These are phyloP conservation scores for Nasonia oneida DNA, from an alignment of 2,888 invertebrate genomes.

Conservation along the genomic window DNA sequence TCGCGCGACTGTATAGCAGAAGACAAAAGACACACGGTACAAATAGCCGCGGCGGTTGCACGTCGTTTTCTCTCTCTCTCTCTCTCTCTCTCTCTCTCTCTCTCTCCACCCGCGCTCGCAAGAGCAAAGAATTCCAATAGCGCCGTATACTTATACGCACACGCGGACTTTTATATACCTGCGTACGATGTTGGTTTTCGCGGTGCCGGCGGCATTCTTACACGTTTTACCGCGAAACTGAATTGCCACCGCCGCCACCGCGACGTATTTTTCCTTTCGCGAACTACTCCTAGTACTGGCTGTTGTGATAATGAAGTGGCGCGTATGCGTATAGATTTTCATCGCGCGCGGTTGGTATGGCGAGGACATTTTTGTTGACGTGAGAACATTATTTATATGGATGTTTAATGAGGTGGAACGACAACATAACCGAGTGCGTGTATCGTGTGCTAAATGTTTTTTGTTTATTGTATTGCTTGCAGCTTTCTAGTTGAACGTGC, in stretches of 20 bases:
- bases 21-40: background rate
- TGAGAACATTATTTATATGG: background rate
- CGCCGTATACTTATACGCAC: slow-evolving; percentile 1
- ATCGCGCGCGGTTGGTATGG: background rate
- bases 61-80: slow-evolving; percentile 6
- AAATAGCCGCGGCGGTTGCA: background rate
- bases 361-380: background rate
- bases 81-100: background rate
- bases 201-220: slow-evolving; percentile 53
- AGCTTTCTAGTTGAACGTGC: too few relatives aligned
- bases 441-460: too few relatives aligned
- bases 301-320: background rate
- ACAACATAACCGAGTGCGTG: background rate
- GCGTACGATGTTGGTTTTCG: background rate
- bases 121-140: slow-evolving; percentile 52
- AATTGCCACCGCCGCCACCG: slow-evolving; percentile 28
- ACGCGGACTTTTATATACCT: slow-evolving; percentile 5
- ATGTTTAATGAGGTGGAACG: background rate
- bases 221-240: slow-evolving; percentile 50
- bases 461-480: too few relatives aligned
- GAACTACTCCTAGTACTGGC: background rate
- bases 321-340: slow-evolving; percentile 5
- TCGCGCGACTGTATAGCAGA: background rate
- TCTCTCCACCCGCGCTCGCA: background rate
- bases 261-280: background rate